These are phyloP conservation scores for Malthinus flaveolus DNA, from an alignment of 2,888 invertebrate species.

Conservation along the genomic window DNA sequence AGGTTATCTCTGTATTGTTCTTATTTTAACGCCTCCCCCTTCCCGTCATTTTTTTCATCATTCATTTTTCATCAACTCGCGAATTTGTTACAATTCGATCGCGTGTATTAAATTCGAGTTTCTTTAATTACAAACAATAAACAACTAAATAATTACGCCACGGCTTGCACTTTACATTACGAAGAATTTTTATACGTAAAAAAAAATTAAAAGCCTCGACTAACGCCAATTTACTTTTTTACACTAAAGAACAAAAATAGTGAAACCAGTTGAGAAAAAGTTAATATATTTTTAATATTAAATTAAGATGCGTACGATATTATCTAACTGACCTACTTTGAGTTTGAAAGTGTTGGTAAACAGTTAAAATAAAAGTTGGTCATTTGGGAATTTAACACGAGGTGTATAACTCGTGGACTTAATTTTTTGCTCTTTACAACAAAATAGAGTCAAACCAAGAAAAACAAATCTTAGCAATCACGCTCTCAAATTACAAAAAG, in stretches of 20 bases:
- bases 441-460: no score
- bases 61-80: no score
- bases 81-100: no score
- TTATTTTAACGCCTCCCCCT: constrained; percentile 37
- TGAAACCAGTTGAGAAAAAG: constrained; percentile 5
- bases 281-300: neutral
- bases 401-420: neutral
- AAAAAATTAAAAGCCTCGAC: no score
- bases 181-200: no score
- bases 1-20: constrained; percentile 47
- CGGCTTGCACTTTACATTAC: no score
- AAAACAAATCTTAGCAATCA: no score
- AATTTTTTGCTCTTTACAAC: no score
- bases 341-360: constrained; percentile 5
- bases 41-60: neutral
- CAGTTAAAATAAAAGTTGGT: constrained; percentile 1
- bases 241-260: neutral
- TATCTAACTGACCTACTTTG: constrained; percentile 3
- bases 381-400: neutral
- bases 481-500: no score
- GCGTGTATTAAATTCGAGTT: neutral
- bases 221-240: no score
- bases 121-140: neutral
- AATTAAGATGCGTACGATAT: constrained; percentile 4
- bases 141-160: no score